Evolutionary conservation across 2,113 vertebrate species (phyloP).

Genomic region (Nicator chloris): DNA sequence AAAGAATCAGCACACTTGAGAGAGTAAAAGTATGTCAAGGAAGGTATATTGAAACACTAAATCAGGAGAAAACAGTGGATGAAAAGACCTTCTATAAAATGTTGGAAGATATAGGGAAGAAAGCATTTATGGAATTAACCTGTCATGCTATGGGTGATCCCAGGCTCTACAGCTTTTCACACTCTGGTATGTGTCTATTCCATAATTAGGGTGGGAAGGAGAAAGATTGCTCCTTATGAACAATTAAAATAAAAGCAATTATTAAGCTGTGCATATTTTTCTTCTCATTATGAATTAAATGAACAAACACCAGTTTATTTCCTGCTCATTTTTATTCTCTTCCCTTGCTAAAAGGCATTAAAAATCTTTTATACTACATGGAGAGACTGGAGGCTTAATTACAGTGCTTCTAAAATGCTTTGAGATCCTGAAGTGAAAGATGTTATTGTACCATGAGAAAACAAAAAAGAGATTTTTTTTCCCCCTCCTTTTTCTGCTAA

Average conservation of each 20-base stretch:
- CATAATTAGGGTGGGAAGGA: not conserved
- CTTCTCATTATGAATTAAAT: not conserved
- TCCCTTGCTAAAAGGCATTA: not conserved
- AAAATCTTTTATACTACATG: not conserved
- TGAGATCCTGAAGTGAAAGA: constrained; percentile 8
- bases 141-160: not conserved
- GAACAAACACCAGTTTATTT: not conserved
- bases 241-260: constrained; percentile 4
- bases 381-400: constrained; percentile 3
- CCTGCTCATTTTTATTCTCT: not conserved
- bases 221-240: not conserved
- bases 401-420: not conserved
- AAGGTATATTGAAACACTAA: constrained; percentile 57
- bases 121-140: constrained; percentile 21
- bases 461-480: not conserved
- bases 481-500: not conserved
- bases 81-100: constrained; percentile 31
- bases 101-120: not conserved
- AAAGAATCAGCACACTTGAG: constrained; percentile 36
- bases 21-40: not conserved
- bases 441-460: not conserved
- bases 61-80: constrained; percentile 19
- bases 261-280: constrained; percentile 10
- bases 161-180: not conserved
- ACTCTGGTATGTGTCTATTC: not conserved